Percentiles rank a stretch among this genome's conserved stretches.
These are phyloP conservation scores for Hucho hucho DNA, from an alignment of 2,113 vertebrate genomes.

Conservation along the genomic window DNA sequence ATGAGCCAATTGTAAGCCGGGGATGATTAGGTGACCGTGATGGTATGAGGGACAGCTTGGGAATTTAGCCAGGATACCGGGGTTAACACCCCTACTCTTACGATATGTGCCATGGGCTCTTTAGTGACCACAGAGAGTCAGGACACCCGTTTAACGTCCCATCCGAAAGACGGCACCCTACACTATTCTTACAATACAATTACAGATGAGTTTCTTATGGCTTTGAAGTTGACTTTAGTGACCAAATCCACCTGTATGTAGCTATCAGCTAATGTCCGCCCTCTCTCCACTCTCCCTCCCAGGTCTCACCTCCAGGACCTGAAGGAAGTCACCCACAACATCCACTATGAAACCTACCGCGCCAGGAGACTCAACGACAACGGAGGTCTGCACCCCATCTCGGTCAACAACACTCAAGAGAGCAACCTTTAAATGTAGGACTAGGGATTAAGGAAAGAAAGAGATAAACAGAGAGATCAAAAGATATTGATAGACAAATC, in stretches of 20 bases:
- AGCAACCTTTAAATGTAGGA: constrained; percentile 84
- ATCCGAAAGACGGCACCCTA: no score
- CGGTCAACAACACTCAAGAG: constrained; percentile 79
- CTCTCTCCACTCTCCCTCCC: constrained; percentile 11
- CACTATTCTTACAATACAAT: background rate
- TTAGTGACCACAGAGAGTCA: no score
- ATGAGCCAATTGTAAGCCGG: no score
- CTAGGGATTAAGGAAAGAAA: constrained; percentile 8
- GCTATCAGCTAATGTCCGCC: background rate
- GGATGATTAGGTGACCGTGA: no score
- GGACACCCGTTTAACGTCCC: no score
- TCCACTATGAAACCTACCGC: constrained; percentile 96
- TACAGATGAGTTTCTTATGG: background rate
- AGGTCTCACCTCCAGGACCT: constrained; percentile 97
- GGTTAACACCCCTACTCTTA: no score
- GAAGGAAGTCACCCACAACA: constrained; percentile 97
- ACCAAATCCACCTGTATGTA: background rate
- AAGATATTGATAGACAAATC: constrained; percentile 26
- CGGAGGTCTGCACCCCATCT: constrained; percentile 88
- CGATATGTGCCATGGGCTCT: no score
- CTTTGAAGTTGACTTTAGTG: background rate
- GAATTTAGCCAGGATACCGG: no score
- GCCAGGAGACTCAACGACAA: constrained; percentile 95
- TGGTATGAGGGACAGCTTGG: no score
- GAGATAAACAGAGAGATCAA: constrained; percentile 34